Evolutionary conservation across 2,797 vertebrate species (phyloP).

Genomic region (Poeciliopsis gracilis): DNA sequence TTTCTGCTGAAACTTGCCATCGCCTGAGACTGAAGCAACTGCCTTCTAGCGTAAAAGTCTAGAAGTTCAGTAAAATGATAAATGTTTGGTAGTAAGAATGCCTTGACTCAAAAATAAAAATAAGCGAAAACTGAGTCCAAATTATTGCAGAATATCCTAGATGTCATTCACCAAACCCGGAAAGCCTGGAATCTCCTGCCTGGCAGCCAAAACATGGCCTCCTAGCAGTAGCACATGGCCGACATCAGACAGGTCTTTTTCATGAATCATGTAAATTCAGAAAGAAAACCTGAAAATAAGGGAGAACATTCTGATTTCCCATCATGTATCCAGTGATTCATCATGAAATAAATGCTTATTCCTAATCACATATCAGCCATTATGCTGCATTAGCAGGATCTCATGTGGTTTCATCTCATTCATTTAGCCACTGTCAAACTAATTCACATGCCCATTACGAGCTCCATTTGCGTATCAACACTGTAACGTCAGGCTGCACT

Average conservation of each 20-base stretch:
- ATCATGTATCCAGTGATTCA: constrained; percentile 17
- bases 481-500: neutral
- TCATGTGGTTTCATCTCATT: constrained; percentile 45
- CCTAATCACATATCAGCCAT: constrained; percentile 51
- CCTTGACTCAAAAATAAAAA: neutral
- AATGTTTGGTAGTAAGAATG: too few species aligned
- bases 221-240: neutral
- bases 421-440: constrained; percentile 46
- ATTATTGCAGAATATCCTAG: neutral
- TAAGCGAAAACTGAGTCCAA: neutral
- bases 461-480: constrained; percentile 45
- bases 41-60: neutral
- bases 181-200: too few species aligned
- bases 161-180: neutral
- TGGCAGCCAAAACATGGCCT: neutral
- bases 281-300: neutral
- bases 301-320: constrained; percentile 11
- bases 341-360: constrained; percentile 22
- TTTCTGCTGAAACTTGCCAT: neutral
- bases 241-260: neutral
- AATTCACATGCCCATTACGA: constrained; percentile 55
- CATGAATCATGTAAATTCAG: neutral
- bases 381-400: constrained; percentile 48
- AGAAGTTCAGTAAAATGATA: neutral
- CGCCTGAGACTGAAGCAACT: neutral